These are phyloP conservation scores for Centroberyx gerrardi DNA, from an alignment of 2,797 vertebrate species.

Conservation along the genomic window DNA sequence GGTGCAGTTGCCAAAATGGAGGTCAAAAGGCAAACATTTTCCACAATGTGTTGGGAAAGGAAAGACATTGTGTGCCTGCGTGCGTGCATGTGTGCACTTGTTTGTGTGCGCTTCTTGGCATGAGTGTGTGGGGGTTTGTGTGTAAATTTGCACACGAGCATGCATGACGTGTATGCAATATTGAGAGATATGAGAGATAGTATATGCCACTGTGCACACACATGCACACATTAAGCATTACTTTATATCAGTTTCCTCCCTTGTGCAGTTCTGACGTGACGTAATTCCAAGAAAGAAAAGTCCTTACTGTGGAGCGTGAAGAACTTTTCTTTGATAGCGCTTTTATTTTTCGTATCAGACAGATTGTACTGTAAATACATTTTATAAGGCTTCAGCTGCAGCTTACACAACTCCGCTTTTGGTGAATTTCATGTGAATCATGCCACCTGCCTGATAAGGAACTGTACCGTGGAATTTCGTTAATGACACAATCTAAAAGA, in stretches of 20 bases:
- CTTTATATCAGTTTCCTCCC: neutral
- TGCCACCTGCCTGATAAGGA: neutral
- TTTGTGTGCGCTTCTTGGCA: neutral
- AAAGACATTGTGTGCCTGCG: neutral
- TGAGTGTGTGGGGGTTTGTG: too few species aligned
- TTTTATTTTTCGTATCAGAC: constrained; percentile 17
- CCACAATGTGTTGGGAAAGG: constrained; percentile 12
- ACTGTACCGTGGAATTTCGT: constrained; percentile 47
- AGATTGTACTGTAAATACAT: neutral
- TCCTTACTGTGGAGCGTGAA: neutral
- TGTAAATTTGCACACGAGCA: too few species aligned
- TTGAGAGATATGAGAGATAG: too few species aligned
- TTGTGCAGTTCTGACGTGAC: too few species aligned
- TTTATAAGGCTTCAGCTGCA: neutral
- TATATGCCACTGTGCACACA: too few species aligned
- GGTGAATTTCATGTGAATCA: constrained; percentile 39
- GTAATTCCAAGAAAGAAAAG: neutral
- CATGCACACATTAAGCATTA: neutral
- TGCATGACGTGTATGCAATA: neutral
- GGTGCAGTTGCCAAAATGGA: neutral
- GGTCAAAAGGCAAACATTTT: constrained; percentile 33
- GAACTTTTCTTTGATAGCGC: neutral
- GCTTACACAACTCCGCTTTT: neutral
- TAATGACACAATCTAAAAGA: constrained; percentile 23
- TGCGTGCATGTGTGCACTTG: neutral